Evolutionary conservation across 2,113 vertebrate genomes (phyloP).

Genomic region (Mesoclemmys tuberculata): DNA sequence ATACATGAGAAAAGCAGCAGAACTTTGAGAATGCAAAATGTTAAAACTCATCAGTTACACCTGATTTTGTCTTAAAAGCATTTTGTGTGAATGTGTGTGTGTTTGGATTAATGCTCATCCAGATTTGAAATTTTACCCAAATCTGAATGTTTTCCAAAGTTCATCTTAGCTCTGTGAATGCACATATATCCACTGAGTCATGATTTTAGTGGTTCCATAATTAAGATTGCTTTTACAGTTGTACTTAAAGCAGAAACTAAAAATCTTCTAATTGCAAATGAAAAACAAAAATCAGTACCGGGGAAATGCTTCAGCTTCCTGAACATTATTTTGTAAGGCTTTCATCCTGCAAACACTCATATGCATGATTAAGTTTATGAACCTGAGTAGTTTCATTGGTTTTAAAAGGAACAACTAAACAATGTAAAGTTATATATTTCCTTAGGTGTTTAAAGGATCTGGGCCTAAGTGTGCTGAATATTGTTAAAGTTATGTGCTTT

Average conservation of each 20-base stretch:
- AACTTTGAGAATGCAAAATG: conserved; percentile 55
- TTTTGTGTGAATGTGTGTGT: background rate
- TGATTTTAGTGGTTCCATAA: background rate
- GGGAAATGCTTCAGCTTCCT: background rate
- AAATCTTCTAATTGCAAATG: background rate
- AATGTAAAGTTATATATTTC: background rate
- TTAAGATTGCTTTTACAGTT: background rate
- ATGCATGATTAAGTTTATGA: background rate
- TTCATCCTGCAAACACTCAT: background rate
- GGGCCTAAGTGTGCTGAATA: background rate
- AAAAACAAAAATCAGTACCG: background rate
- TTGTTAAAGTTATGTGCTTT: background rate
- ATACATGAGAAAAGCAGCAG: conserved; percentile 53
- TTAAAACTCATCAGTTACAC: conserved; percentile 4
- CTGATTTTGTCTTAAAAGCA: background rate
- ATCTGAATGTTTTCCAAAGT: background rate
- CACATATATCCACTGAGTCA: background rate
- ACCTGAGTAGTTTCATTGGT: background rate
- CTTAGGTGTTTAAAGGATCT: background rate
- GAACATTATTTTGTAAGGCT: background rate
- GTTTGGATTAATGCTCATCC: background rate
- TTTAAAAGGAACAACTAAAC: background rate
- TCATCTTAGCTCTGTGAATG: background rate
- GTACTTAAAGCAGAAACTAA: background rate
- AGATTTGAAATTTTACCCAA: background rate